Base-by-base conservation (phyloP, 2,888 invertebrate genomes). In the Aporophyla lueneburgensis region DNA sequence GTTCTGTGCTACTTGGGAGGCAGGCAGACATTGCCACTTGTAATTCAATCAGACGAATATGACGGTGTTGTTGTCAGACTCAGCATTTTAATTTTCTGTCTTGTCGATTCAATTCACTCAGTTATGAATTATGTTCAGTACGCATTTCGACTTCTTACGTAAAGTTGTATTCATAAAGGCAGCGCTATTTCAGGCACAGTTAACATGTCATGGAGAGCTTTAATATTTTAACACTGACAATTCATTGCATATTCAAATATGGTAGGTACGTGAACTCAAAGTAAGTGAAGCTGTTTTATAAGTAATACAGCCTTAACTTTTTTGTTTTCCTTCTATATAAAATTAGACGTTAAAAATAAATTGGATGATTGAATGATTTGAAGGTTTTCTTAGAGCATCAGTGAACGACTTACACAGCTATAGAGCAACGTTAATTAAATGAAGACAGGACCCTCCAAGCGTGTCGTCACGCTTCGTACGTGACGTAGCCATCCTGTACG, bases 61-160 rank as follows among this genome's bases (percentile, higher is more conserved):
- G 66, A 49, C 70, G 73, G 66, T 83, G 77, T 84, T 80, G 83
- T 71, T 76, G 72, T 73, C 83, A 81, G 71, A 78, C 69, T 72
- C 61, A 81, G 63, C 80, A 82, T 78, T 89, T 90, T 89, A 90
- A 92, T 92, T 91, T 92, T 91, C 91, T 89, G 84, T 70, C 78
- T 40, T 66, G 70, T 74, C 78, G 53, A 59, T 62, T 4, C 40
- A 62, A 72, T 82, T 73, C 51, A 24, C 51, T 58, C 24, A 33
- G 71, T 73, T 71, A 61, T 71, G 6, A 71, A 73, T 66, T 53
- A 21, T 43, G 53, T 59, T 68, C 43, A 27, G 12, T 59, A 14
- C 53, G 46, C 68, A 59, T 49, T 68, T 54, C 12, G 19, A 51
- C 53, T 65, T n/a, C 16, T 19, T 75, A 56, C 16, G 14, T 63